These are phyloP conservation scores for Heliconius ismenius DNA, from an alignment of 2,888 invertebrate species.

Conservation along the genomic window DNA sequence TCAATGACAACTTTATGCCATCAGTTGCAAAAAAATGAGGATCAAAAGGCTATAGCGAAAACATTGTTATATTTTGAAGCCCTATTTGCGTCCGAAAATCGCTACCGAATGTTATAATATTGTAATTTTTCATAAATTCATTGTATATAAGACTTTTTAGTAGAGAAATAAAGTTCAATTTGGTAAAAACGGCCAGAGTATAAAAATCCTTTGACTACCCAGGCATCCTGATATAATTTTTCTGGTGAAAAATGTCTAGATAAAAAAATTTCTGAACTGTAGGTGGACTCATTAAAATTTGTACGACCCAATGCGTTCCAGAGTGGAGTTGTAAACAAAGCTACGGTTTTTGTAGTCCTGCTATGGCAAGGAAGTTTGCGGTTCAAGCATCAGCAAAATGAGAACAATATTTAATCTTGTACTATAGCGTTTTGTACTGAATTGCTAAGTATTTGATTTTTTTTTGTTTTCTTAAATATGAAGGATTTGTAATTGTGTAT, in stretches of 20 bases:
- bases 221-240: conserved; percentile 36
- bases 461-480: too few relatives aligned
- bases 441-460: background rate
- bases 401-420: conserved; percentile 37
- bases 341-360: conserved; percentile 36
- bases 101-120: conserved; percentile 28
- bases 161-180: background rate
- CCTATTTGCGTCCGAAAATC: conserved; percentile 33
- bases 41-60: conserved; percentile 37
- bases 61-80: conserved; percentile 41
- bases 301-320: conserved; percentile 61
- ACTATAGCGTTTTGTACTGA: conserved; percentile 17
- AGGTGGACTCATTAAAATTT: conserved; percentile 73
- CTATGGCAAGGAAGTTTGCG: conserved; percentile 39
- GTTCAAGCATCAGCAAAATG: conserved; percentile 36
- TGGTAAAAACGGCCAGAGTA: background rate
- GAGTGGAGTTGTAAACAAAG: conserved; percentile 59
- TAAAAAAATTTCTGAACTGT: conserved; percentile 50
- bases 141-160: background rate
- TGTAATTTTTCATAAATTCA: conserved; percentile 4
- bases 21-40: conserved; percentile 35
- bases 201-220: conserved; percentile 29
- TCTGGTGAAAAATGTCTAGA: conserved; percentile 47
- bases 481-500: too few relatives aligned
- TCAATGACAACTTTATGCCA: conserved; percentile 33